Evolutionary conservation across 1,140 invertebrate species (phyloP).

Genomic region (Drosophila funebris): DNA sequence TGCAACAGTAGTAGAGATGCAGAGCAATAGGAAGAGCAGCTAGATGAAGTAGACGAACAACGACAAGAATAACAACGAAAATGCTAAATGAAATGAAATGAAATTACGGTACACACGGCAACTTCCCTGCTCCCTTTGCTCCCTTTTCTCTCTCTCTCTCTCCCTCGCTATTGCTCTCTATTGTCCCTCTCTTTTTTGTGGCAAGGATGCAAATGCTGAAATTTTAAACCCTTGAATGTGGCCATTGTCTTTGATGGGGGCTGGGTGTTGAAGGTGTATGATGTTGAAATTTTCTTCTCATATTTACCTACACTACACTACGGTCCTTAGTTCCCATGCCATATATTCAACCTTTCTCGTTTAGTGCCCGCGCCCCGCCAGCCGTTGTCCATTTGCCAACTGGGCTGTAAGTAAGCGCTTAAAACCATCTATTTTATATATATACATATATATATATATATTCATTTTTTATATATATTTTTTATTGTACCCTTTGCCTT

Average conservation of each 20-base stretch:
- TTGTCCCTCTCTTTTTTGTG: not conserved
- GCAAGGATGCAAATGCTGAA: slow-evolving; percentile 75
- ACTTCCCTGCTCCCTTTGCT: not conserved
- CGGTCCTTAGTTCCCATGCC: not conserved
- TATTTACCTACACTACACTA: slow-evolving; percentile 33
- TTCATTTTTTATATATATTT: slow-evolving; percentile 21
- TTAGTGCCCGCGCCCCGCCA: not conserved
- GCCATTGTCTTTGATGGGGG: slow-evolving; percentile 77
- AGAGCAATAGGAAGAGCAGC: slow-evolving; percentile 9
- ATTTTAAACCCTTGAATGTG: slow-evolving; percentile 81
- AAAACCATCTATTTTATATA: slow-evolving; percentile 47
- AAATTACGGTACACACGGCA: slow-evolving; percentile 64
- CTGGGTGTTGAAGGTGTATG: not conserved
- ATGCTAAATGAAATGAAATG: slow-evolving; percentile 79
- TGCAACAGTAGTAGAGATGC: slow-evolving; percentile 32
- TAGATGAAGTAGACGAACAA: slow-evolving; percentile 27
- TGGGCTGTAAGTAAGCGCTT: slow-evolving; percentile 80
- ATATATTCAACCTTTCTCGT: not conserved
- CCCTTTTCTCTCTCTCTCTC: not conserved
- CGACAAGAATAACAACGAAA: slow-evolving; percentile 33
- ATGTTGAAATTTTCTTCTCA: slow-evolving; percentile 25
- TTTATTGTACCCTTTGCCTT: slow-evolving; percentile 13
- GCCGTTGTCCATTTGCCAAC: slow-evolving; percentile 73
- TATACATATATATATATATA: not conserved
- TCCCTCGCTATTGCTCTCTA: not conserved